These are phyloP conservation scores for Natrix natrix DNA, from an alignment of 2,797 vertebrate genomes.

Conservation along the genomic window DNA sequence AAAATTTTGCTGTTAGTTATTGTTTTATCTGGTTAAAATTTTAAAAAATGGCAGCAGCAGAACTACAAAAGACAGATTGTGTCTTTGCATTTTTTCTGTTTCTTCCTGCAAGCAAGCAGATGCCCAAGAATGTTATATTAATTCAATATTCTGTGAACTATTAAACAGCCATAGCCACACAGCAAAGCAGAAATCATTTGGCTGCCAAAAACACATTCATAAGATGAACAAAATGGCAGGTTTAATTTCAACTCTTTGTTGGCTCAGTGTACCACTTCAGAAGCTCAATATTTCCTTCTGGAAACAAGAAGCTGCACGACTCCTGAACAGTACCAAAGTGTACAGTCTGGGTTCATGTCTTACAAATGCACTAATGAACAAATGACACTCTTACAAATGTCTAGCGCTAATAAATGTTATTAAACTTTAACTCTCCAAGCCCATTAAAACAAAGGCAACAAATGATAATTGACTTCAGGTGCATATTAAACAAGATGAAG, in stretches of 20 bases:
- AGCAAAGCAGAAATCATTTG: slow-evolving; percentile 40
- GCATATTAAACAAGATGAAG: slow-evolving; percentile 3
- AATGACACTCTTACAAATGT: not conserved
- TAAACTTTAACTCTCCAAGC: not conserved
- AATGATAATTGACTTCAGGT: not conserved
- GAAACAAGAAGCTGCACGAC: slow-evolving; percentile 4
- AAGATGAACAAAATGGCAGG: slow-evolving; percentile 25
- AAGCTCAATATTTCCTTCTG: not conserved
- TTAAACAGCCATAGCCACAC: slow-evolving; percentile 46
- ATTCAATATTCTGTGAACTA: slow-evolving; percentile 56
- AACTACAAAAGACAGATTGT: slow-evolving; percentile 32
- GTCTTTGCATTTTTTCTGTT: slow-evolving; percentile 23
- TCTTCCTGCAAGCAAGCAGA: slow-evolving; percentile 50
- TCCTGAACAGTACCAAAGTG: not conserved
- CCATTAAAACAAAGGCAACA: slow-evolving; percentile 2
- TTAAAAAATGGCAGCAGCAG: not conserved
- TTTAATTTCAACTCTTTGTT: not conserved
- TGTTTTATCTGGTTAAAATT: not conserved
- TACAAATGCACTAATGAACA: not conserved
- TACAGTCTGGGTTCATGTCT: not conserved
- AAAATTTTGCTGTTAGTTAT: not conserved
- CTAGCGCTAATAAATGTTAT: slow-evolving; percentile 7
- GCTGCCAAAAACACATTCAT: slow-evolving; percentile 8
- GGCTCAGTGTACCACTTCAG: not conserved
- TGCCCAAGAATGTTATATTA: slow-evolving; percentile 35